Evolutionary conservation across 2,888 invertebrate genomes (phyloP).

Genomic region (Chouioia cunea): DNA sequence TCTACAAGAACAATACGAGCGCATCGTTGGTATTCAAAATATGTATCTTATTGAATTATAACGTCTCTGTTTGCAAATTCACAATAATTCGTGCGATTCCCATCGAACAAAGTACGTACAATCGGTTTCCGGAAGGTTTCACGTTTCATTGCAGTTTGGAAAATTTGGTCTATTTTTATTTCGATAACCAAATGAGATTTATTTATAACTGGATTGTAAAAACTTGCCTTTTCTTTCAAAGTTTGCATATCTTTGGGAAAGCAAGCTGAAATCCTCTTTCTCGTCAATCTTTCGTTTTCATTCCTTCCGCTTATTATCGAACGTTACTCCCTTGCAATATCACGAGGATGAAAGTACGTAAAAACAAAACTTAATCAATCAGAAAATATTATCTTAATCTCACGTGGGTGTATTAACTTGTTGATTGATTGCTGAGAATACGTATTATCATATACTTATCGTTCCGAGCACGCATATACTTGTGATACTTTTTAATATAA

Average conservation of each 20-base stretch:
- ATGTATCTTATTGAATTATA: background rate
- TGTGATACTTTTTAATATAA: too few species aligned
- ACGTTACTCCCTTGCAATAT: background rate
- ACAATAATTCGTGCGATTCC: background rate
- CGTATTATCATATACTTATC: too few species aligned
- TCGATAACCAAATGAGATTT: too few species aligned
- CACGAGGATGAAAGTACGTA: background rate
- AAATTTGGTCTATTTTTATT: too few species aligned
- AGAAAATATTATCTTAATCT: too few species aligned
- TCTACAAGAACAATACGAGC: background rate
- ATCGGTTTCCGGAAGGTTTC: background rate
- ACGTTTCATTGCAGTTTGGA: too few species aligned
- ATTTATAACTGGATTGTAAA: background rate
- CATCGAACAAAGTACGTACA: background rate
- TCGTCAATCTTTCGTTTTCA: constrained; percentile 2
- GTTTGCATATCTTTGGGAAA: background rate
- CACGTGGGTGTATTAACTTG: too few species aligned
- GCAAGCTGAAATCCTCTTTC: background rate
- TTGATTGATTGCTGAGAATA: too few species aligned
- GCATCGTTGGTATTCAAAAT: background rate
- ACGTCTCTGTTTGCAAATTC: background rate
- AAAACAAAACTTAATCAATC: constrained; percentile 10
- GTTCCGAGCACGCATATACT: too few species aligned
- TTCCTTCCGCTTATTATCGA: background rate
- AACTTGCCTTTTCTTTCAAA: background rate